phyloP scores from a whole-genome alignment of 2,888 invertebrate species.

The Lithophane leautieri region DNA sequence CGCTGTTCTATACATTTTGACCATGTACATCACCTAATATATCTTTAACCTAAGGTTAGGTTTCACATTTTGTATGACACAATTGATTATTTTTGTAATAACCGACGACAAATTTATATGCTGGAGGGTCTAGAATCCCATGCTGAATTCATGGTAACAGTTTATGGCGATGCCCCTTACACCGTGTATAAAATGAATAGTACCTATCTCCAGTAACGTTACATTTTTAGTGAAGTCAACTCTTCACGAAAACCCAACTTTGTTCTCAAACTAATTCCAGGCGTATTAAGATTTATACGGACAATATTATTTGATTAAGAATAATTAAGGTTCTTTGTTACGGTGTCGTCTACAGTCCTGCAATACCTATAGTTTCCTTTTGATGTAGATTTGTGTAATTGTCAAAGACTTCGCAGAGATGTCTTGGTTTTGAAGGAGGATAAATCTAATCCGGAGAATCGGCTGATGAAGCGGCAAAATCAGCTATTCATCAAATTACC shows the following conservation, averaged over 20 bases:
- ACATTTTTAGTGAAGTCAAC: not conserved
- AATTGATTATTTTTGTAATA: not conserved
- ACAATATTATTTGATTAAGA: constrained; percentile 54
- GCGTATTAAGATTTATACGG: constrained; percentile 51
- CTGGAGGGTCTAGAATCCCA: not conserved
- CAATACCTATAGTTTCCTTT: constrained; percentile 48
- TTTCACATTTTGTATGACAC: not conserved
- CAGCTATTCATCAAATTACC: not conserved
- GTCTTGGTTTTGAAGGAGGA: constrained; percentile 16
- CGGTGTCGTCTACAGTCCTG: constrained; percentile 14
- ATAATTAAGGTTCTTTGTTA: constrained; percentile 53
- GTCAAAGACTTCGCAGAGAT: constrained; percentile 42
- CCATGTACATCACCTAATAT: too few relatives aligned
- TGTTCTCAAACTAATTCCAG: constrained; percentile 59
- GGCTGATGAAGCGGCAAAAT: constrained; percentile 7
- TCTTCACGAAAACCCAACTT: constrained; percentile 20
- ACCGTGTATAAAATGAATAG: not conserved
- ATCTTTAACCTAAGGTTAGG: too few relatives aligned
- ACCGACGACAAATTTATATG: not conserved
- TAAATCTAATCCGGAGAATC: constrained; percentile 9
- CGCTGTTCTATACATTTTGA: not conserved
- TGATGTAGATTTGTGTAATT: constrained; percentile 51
- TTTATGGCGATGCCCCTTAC: not conserved
- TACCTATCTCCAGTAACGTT: not conserved
- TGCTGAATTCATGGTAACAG: not conserved